Base-by-base conservation (phyloP, 2,797 vertebrate species). In the Rhabdomys pumilio region DNA sequence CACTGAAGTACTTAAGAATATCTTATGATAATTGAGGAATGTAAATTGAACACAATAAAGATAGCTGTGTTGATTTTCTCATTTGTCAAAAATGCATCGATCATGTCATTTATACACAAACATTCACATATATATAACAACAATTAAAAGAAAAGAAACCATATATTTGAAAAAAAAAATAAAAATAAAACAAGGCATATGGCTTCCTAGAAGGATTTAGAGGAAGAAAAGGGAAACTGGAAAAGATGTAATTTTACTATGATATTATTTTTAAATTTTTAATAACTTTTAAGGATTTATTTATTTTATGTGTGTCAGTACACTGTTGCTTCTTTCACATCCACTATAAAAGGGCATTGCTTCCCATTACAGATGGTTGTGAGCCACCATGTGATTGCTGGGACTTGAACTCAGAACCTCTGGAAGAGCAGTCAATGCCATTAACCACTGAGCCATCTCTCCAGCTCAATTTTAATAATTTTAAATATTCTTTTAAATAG, bases 1-100 rank as follows among this genome's bases (percentile, higher is more conserved):
- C 53, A 59, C 6, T 17, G 55, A 89, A 41, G 15, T 24, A 88
- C 10, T 50, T 96, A 72, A 19, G 4, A 94, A 85, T 79, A 80
- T 69, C 4, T 86, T 72, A 85, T 41, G 22, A 14, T 38, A 38
- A 22, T 1, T 26, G 4, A 92, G 73, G 22, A 67, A 9, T 6
- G 0, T 26, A 61, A 15, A 41, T 38, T 41, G 57, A 11, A 47
- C 0, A 50, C 53, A 1, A 44, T 10, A 72, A 50, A 50, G 50
- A 50, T 50, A 50, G 50, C 10, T 50, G 31, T 44, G 67, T 85
- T 59, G 12, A 26, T 22, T 47, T 67, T 3, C 31, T 85, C 12
- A 1, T 65, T 65, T 85, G 14, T 11, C 8, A 83, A 31, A 83
- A 24, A 47, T 47, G 15, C 41, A 63, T 31, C 6, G 26, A 63